phyloP scores from a whole-genome alignment of 2,797 vertebrate species.

The Danio aesculapii region DNA sequence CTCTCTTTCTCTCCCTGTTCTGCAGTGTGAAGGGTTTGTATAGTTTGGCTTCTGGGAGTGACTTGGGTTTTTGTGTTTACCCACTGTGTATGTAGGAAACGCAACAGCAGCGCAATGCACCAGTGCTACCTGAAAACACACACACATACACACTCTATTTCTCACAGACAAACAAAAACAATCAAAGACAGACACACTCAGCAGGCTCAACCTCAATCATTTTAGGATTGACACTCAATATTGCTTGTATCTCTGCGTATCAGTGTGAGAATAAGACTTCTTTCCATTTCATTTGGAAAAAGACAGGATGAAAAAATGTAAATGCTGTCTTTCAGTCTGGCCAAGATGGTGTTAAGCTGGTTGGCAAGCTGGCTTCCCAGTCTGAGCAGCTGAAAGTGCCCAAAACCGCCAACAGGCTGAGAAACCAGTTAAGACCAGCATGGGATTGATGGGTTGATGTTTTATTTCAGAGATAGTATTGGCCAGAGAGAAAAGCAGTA shows the following conservation, averaged over 20 bases:
- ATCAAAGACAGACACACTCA: slow-evolving; percentile 2
- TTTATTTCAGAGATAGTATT: not conserved
- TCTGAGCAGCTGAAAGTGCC: not conserved
- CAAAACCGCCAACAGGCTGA: not conserved
- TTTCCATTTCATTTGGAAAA: not conserved
- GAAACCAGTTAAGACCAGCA: not conserved
- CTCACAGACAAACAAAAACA: slow-evolving; percentile 7
- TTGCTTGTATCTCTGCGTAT: not conserved
- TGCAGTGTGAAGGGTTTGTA: slow-evolving; percentile 3
- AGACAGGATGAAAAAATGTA: not conserved
- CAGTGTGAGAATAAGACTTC: not conserved
- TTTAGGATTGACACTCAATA: slow-evolving; percentile 12
- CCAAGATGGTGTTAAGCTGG: not conserved
- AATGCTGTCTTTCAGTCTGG: not conserved
- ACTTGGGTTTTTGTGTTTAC: slow-evolving; percentile 15
- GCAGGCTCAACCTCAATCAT: not conserved
- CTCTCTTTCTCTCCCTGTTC: not conserved
- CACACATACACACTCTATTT: slow-evolving; percentile 13
- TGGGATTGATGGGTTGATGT: not conserved
- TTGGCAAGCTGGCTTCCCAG: not conserved
- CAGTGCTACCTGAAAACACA: slow-evolving; percentile 14
- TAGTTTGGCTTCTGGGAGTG: slow-evolving; percentile 23
- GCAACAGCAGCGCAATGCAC: not conserved
- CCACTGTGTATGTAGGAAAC: not conserved
- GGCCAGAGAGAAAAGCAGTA: not conserved